A percentile compares a stretch with the other conserved stretches of the same genome.
Conservation (phyloP, 2,888 invertebrate species). For the Pterostichus niger region DNA sequence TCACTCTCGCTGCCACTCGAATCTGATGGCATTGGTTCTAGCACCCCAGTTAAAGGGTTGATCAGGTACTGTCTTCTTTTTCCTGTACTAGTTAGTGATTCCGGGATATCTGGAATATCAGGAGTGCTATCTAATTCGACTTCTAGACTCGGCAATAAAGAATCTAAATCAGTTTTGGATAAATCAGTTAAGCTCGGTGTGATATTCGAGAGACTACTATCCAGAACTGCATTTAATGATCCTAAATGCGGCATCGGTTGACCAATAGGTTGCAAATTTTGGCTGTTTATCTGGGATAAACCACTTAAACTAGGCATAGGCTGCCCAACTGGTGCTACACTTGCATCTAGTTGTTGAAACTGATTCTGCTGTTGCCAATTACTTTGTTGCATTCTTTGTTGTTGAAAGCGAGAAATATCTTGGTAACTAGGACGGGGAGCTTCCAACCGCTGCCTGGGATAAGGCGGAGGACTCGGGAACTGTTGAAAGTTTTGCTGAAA, state of each 20-base stretch:
- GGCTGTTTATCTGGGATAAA: conserved; percentile 16
- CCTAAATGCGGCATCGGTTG: conserved; percentile 71
- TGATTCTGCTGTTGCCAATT: conserved; percentile 77
- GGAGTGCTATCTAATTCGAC: conserved; percentile 80
- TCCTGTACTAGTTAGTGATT: conserved; percentile 81
- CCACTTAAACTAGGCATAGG: conserved; percentile 60
- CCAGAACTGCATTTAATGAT: conserved; percentile 71
- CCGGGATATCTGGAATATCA: conserved; percentile 79
- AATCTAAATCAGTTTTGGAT: conserved; percentile 81
- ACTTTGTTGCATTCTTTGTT: conserved; percentile 74
- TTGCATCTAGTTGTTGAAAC: conserved; percentile 53
- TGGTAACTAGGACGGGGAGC: conserved; percentile 68
- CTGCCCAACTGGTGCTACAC: conserved; percentile 62
- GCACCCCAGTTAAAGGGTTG: conserved; percentile 92
- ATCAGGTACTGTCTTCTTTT: conserved; percentile 90
- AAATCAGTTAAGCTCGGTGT: conserved; percentile 76
- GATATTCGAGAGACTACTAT: conserved; percentile 73
- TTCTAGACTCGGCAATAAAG: conserved; percentile 82
- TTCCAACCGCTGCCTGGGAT: conserved; percentile 68
- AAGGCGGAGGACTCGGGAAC: conserved; percentile 70
- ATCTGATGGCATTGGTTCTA: conserved; percentile 88
- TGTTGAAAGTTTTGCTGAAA: conserved; percentile 63
- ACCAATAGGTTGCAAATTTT: conserved; percentile 71
- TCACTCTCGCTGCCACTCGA: conserved; percentile 83
- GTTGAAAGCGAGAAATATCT: conserved; percentile 62